phyloP scores from a whole-genome alignment of 2,888 invertebrate species.

The Atethmia centrago region DNA sequence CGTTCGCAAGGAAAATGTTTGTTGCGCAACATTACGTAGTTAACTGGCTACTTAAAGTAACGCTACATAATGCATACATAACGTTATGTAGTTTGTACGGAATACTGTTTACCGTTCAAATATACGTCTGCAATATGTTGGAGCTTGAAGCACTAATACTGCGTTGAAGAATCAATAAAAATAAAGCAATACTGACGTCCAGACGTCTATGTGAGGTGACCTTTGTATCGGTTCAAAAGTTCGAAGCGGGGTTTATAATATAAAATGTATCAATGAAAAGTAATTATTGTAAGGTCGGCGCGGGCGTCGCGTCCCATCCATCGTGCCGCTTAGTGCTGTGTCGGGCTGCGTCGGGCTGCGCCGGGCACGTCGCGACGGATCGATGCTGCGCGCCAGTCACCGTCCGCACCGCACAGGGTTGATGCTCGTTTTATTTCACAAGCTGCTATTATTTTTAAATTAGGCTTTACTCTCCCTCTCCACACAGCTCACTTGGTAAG shows the following conservation, averaged over 20 bases:
- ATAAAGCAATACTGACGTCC: neutral
- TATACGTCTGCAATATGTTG: neutral
- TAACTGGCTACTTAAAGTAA: slow-evolving; percentile 50
- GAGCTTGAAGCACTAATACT: neutral
- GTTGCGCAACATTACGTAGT: slow-evolving; percentile 52
- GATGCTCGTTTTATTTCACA: slow-evolving; percentile 52
- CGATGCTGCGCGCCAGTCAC: slow-evolving; percentile 72
- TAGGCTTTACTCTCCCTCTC: slow-evolving; percentile 14
- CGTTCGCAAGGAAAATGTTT: slow-evolving; percentile 53
- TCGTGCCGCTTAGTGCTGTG: slow-evolving; percentile 24
- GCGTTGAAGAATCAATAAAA: neutral
- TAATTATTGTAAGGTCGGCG: slow-evolving; percentile 65
- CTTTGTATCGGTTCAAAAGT: slow-evolving; percentile 42
- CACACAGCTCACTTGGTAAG: neutral
- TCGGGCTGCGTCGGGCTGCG: slow-evolving; percentile 37
- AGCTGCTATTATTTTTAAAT: slow-evolving; percentile 49
- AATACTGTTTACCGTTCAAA: slow-evolving; percentile 16
- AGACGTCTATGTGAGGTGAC: slow-evolving; percentile 25
- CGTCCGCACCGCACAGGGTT: slow-evolving; percentile 56
- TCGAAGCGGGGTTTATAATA: slow-evolving; percentile 34
- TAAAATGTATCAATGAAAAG: slow-evolving; percentile 63
- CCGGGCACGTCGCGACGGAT: slow-evolving; percentile 73
- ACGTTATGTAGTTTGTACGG: slow-evolving; percentile 34
- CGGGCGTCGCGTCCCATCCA: slow-evolving; percentile 59
- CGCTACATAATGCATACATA: slow-evolving; percentile 50